phyloP scores from a whole-genome alignment of 2,888 invertebrate genomes.

The Cantharis rustica region DNA sequence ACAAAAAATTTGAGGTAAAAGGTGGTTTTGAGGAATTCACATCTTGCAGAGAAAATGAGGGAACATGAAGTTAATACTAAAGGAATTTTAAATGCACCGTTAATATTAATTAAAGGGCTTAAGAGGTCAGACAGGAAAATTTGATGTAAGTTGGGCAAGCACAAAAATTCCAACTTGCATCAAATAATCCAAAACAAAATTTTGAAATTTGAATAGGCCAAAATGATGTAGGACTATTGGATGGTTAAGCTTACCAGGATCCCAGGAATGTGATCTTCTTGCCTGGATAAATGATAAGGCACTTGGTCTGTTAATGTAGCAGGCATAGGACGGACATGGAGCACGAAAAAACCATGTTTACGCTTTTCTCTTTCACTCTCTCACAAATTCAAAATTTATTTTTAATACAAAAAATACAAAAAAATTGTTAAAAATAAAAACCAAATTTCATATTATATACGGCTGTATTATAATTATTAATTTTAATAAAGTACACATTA shows the following conservation, averaged over 20 bases:
- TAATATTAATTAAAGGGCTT: not conserved
- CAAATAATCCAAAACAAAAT: not conserved
- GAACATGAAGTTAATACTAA: slow-evolving; percentile 11
- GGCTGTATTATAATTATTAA: slow-evolving; percentile 8
- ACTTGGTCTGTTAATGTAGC: slow-evolving; percentile 51
- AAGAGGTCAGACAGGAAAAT: not conserved
- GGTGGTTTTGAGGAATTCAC: slow-evolving; percentile 5
- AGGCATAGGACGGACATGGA: slow-evolving; percentile 49
- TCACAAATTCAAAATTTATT: slow-evolving; percentile 24
- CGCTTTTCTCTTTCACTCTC: slow-evolving; percentile 34
- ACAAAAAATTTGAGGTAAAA: not conserved
- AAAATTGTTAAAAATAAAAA: not conserved
- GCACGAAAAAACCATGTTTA: slow-evolving; percentile 47
- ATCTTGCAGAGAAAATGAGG: slow-evolving; percentile 18
- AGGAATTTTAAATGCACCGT: slow-evolving; percentile 2
- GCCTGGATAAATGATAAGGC: slow-evolving; percentile 51
- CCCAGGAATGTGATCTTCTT: slow-evolving; percentile 45
- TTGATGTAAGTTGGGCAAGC: not conserved
- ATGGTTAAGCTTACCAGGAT: slow-evolving; percentile 55
- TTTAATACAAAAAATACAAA: not conserved
- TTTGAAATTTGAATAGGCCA: slow-evolving; percentile 1
- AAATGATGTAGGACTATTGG: slow-evolving; percentile 40
- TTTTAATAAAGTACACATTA: slow-evolving; percentile 36
- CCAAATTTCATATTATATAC: not conserved
- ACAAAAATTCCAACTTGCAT: not conserved